Evolutionary conservation across 2,888 invertebrate species (phyloP).

Genomic region (Maniola hyperantus): DNA sequence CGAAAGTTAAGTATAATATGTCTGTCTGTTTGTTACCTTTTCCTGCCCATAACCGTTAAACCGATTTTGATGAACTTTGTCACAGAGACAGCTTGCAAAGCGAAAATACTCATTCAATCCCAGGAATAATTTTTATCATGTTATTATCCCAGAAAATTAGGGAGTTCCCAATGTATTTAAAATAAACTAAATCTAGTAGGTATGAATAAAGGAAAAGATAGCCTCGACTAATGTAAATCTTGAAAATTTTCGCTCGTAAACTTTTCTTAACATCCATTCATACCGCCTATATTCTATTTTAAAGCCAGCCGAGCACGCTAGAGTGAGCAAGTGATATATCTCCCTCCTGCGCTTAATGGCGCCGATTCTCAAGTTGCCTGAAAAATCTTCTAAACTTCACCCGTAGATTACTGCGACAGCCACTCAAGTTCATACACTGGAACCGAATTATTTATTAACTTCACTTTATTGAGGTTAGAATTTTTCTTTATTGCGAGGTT

Average conservation of each 20-base stretch:
- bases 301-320: conserved; percentile 24
- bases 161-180: too few relatives aligned
- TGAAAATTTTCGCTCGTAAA: background rate
- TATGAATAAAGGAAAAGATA: too few relatives aligned
- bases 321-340: conserved; percentile 38
- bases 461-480: conserved; percentile 7
- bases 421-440: conserved; percentile 29
- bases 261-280: conserved; percentile 12
- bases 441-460: conserved; percentile 33
- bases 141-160: too few relatives aligned
- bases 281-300: conserved; percentile 24
- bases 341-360: conserved; percentile 44
- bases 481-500: background rate
- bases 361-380: conserved; percentile 44
- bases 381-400: conserved; percentile 44
- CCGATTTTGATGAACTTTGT: too few relatives aligned
- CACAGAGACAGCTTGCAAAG: too few relatives aligned
- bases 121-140: too few relatives aligned
- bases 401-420: conserved; percentile 41
- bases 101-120: too few relatives aligned
- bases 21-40: too few relatives aligned
- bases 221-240: too few relatives aligned
- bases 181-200: too few relatives aligned
- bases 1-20: too few relatives aligned
- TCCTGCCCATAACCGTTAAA: too few relatives aligned